Base-by-base conservation (phyloP, 2,797 vertebrate genomes). In the Sternarchorhynchus goeldii region DNA sequence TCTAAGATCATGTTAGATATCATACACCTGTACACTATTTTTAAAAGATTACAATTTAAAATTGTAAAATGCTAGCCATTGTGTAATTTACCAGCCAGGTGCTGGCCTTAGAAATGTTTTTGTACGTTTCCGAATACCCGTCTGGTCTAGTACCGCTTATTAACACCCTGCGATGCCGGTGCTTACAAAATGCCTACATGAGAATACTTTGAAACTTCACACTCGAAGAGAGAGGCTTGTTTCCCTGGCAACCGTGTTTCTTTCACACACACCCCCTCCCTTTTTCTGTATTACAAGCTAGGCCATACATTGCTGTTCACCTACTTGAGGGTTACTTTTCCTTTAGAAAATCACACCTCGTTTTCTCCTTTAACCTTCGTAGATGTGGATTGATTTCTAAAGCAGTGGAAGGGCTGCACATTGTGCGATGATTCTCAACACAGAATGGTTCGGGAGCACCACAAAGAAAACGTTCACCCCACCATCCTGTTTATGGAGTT, bases 231-330 rank as follows among this genome's bases (percentile, higher is more conserved):
- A 83, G 81, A 87, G 69, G 75, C 93, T 85, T 90, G 93, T 94
- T 94, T 92, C 93, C 93, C 86, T 87, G 92, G 93, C 86, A 92
- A 94, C 93, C 86, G 50, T 83, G 87, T 85, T 86, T 81, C 57
- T 45, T 75, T 82, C 86, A 73, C 75, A 86, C 81, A 86, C 77
- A 21, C 77, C 70, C 67, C 2, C 83, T 84, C 86, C 59, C 84
- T 81, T 81, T 82, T 78, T 69, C 77, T 82, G 78, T 81, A 78
- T 76, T 76, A 59, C 34, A 57, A 32, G 39, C 7, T 62, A 72
- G 69, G 64, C 70, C 77, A 75, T 77, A 83, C 29, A 3, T 64
- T 64, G 60, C 41, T 56, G 62, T 74, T 83, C 77, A 56, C 69
- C 76, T 83, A 65, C 39, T 58, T 67, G 53, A 34, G 66, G 5